These are phyloP conservation scores for Rhinopithecus roxellana DNA, from an alignment of 2,113 vertebrate genomes.

Conservation along the genomic window DNA sequence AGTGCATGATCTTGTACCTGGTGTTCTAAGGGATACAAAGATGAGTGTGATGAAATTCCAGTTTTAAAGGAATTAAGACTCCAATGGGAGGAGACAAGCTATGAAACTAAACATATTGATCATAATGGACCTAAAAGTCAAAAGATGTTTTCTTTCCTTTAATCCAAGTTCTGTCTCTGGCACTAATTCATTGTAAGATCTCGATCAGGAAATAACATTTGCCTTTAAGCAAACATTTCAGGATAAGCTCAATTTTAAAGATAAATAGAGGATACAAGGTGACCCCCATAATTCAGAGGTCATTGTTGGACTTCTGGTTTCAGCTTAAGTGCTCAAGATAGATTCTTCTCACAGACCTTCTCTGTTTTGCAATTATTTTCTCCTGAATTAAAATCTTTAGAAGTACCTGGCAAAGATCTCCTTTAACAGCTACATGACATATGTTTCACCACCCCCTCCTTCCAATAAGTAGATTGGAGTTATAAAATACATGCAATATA, in stretches of 20 bases:
- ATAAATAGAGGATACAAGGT: background rate
- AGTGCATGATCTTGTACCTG: background rate
- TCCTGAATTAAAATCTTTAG: background rate
- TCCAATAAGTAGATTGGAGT: background rate
- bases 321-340: background rate
- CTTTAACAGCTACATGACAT: background rate
- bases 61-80: background rate
- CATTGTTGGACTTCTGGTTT: slow-evolving; percentile 27
- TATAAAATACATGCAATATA: background rate
- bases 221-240: slow-evolving; percentile 43
- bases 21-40: background rate
- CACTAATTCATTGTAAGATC: slow-evolving; percentile 4
- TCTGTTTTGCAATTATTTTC: slow-evolving; percentile 19
- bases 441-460: background rate
- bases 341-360: background rate
- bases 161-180: background rate
- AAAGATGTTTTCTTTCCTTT: background rate
- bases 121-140: background rate
- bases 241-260: slow-evolving; percentile 43
- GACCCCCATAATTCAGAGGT: background rate
- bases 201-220: slow-evolving; percentile 44
- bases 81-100: background rate
- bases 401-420: background rate
- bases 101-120: background rate
- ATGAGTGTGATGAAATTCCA: background rate